Percentiles rank a stretch among this genome's conserved stretches.
phyloP scores from a whole-genome alignment of 2,888 invertebrate species.

The Muscina levida region DNA sequence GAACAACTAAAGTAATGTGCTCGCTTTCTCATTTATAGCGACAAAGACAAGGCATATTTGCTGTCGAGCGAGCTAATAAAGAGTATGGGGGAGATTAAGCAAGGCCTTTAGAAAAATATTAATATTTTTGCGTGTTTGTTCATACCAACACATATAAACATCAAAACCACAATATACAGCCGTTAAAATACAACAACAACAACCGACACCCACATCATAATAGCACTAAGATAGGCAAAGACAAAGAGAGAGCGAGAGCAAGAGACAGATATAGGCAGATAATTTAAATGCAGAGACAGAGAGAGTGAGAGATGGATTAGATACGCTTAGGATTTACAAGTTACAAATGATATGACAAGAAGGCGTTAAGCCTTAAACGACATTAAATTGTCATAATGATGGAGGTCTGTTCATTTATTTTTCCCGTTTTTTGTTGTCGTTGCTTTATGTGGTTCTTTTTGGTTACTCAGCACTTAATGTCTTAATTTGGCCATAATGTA shows the following conservation, averaged over 20 bases:
- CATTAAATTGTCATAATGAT: slow-evolving; percentile 39
- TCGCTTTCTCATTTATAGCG: neutral
- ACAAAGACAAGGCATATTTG: too few species aligned
- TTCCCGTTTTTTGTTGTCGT: too few species aligned
- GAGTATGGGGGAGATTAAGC: too few species aligned
- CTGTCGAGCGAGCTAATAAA: too few species aligned
- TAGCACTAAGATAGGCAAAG: neutral
- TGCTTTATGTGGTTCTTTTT: neutral
- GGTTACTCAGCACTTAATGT: neutral
- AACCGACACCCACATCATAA: neutral
- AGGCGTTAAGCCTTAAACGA: slow-evolving; percentile 23
- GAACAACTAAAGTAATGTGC: neutral
- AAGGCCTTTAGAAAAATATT: neutral
- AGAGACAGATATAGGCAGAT: neutral
- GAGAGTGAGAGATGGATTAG: neutral
- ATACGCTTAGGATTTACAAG: too few species aligned
- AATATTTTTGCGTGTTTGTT: neutral
- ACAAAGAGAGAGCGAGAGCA: neutral
- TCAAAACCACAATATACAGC: neutral
- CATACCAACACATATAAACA: neutral
- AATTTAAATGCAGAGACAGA: neutral
- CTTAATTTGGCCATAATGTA: neutral
- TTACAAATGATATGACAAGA: neutral
- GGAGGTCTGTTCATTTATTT: slow-evolving; percentile 2
- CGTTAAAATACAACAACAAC: neutral